Evolutionary conservation across 2,113 vertebrate species (phyloP).

Genomic region (Lasiurus borealis): DNA sequence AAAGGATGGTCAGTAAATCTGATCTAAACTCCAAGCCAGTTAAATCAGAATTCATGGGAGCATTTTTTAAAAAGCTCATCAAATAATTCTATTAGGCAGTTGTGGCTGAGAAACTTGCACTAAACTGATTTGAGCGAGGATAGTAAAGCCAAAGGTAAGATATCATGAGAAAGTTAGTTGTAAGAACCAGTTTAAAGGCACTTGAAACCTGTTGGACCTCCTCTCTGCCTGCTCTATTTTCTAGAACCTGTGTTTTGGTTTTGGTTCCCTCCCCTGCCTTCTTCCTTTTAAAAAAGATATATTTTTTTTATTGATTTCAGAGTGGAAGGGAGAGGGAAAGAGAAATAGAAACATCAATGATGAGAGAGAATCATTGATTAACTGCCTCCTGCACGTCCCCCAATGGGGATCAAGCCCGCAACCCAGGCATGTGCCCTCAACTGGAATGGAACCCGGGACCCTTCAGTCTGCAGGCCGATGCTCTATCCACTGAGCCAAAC

Average conservation of each 20-base stretch:
- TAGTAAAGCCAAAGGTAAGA: constrained; percentile 4
- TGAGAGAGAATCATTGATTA: too few relatives aligned
- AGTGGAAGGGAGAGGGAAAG: too few relatives aligned
- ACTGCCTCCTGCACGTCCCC: too few relatives aligned
- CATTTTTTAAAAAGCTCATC: background rate
- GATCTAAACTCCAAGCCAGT: background rate
- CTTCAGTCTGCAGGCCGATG: too few relatives aligned
- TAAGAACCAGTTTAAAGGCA: background rate
- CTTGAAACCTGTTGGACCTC: background rate
- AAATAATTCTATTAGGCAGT: background rate
- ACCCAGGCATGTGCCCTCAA: too few relatives aligned
- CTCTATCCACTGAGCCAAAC: too few relatives aligned
- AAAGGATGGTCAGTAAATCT: background rate
- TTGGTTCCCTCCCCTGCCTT: background rate
- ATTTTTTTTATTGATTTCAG: too few relatives aligned
- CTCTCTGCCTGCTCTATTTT: background rate
- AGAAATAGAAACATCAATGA: too few relatives aligned
- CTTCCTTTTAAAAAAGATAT: too few relatives aligned
- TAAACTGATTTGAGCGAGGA: background rate
- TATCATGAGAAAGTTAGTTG: background rate
- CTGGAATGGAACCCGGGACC: too few relatives aligned
- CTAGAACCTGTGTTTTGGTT: background rate
- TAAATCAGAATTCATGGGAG: constrained; percentile 10
- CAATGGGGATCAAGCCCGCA: too few relatives aligned
- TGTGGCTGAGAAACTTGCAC: background rate